phyloP scores from a whole-genome alignment of 2,113 vertebrate species.

The Egretta garzetta region DNA sequence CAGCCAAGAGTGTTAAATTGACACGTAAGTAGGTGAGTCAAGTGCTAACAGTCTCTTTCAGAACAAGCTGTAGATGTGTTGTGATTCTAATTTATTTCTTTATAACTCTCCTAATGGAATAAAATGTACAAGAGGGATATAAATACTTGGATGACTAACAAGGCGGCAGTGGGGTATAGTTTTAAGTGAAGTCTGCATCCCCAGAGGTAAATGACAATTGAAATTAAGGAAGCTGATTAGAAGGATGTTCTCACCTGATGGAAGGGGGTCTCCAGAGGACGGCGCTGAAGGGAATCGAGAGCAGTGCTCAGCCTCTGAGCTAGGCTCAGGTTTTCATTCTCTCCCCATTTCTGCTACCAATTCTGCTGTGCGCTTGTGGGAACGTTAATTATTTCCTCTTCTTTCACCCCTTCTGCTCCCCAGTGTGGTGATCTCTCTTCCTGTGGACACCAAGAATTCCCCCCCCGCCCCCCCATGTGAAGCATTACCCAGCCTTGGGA shows the following conservation, averaged over 20 bases:
- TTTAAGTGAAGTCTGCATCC: neutral
- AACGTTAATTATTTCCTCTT: neutral
- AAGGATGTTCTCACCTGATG: neutral
- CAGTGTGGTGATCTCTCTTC: fast-evolving
- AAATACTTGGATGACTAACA: neutral
- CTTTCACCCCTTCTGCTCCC: neutral
- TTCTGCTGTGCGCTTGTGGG: neutral
- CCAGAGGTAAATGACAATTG: neutral
- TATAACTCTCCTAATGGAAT: constrained; percentile 59
- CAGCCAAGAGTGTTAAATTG: constrained; percentile 50
- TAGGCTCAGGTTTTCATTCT: neutral
- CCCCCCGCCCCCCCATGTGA: fast-evolving
- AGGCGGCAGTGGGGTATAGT: neutral
- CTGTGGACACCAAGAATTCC: neutral
- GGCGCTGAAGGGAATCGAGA: neutral
- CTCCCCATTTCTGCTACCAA: neutral
- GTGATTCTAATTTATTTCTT: constrained; percentile 66
- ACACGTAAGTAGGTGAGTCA: constrained; percentile 52
- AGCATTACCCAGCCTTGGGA: neutral
- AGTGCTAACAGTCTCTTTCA: constrained; percentile 62
- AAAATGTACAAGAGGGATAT: neutral
- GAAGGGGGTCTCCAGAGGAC: neutral
- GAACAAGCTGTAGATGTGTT: constrained; percentile 61
- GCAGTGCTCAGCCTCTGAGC: neutral
- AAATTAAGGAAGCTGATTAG: neutral